These are phyloP conservation scores for Xenopus borealis DNA, from an alignment of 2,113 vertebrate genomes.

Conservation along the genomic window DNA sequence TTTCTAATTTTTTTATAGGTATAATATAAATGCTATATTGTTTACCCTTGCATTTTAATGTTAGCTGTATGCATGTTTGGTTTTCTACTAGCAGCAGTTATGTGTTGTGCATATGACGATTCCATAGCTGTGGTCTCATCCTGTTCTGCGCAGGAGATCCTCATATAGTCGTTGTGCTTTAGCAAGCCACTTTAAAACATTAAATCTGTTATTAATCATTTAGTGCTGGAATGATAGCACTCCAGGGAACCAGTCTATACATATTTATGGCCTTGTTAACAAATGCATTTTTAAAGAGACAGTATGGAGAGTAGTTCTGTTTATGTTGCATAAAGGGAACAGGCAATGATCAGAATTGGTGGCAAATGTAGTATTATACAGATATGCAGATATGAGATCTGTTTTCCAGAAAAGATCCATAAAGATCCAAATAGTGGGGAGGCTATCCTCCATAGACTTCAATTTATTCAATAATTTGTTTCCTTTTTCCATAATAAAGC, in stretches of 20 bases:
- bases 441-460: too few relatives aligned
- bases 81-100: too few relatives aligned
- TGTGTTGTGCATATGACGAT: neutral
- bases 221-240: constrained; percentile 68
- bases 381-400: too few relatives aligned
- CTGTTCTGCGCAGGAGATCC: constrained; percentile 52
- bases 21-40: too few relatives aligned
- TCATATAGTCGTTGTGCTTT: constrained; percentile 62
- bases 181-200: constrained; percentile 69
- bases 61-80: neutral
- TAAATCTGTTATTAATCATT: constrained; percentile 81
- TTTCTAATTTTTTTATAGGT: too few relatives aligned
- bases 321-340: too few relatives aligned
- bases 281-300: constrained; percentile 52
- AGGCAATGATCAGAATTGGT: too few relatives aligned
- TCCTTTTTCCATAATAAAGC: too few relatives aligned
- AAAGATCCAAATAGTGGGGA: too few relatives aligned
- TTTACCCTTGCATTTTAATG: neutral
- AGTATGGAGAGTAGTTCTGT: constrained; percentile 48
- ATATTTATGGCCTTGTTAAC: constrained; percentile 74
- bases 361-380: too few relatives aligned
- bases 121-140: constrained; percentile 27
- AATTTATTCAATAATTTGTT: too few relatives aligned
- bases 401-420: too few relatives aligned
- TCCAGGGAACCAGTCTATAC: constrained; percentile 64